A percentile compares a stretch with the other conserved stretches of the same genome.
These are phyloP conservation scores for Ditylenchus weischeri DNA, from an alignment of 2,888 invertebrate genomes.

Conservation along the genomic window DNA sequence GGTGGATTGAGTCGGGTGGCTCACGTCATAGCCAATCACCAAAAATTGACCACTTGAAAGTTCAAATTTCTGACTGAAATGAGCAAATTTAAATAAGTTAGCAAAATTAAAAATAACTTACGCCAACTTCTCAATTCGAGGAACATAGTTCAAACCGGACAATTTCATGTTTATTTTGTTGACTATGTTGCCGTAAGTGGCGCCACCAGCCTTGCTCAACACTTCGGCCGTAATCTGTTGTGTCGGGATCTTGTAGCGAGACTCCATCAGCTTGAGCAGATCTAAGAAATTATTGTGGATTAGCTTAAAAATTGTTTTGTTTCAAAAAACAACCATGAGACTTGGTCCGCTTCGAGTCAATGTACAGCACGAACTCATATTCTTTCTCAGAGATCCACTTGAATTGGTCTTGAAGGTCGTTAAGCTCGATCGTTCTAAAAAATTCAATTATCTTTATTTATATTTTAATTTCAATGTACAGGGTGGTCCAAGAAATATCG, in stretches of 20 bases:
- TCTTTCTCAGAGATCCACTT: conserved; percentile 4
- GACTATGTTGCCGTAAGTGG: conserved; percentile 29
- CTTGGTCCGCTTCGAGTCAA: conserved; percentile 17
- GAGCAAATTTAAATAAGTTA: no score
- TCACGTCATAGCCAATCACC: conserved; percentile 37
- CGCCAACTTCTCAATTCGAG: conserved; percentile 23
- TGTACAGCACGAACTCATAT: conserved; percentile 17
- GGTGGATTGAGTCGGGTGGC: conserved; percentile 30
- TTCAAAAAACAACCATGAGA: conserved; percentile 10
- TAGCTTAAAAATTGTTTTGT: not conserved
- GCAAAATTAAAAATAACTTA: conserved; percentile 4
- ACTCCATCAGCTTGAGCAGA: conserved; percentile 17
- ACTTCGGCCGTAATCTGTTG: conserved; percentile 21
- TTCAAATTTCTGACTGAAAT: conserved; percentile 20
- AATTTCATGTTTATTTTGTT: conserved; percentile 37
- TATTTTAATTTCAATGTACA: no score
- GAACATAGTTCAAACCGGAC: conserved; percentile 33
- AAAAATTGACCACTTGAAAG: conserved; percentile 25
- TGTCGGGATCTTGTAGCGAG: conserved; percentile 17
- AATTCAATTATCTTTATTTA: no score
- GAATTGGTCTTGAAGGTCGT: conserved; percentile 7
- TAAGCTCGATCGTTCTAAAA: conserved; percentile 13
- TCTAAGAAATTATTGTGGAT: conserved; percentile 10
- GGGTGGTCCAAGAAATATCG: no score
- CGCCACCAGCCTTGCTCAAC: conserved; percentile 12